Evolutionary conservation across 2,888 invertebrate genomes (phyloP).

Genomic region (Drosophila recens): DNA sequence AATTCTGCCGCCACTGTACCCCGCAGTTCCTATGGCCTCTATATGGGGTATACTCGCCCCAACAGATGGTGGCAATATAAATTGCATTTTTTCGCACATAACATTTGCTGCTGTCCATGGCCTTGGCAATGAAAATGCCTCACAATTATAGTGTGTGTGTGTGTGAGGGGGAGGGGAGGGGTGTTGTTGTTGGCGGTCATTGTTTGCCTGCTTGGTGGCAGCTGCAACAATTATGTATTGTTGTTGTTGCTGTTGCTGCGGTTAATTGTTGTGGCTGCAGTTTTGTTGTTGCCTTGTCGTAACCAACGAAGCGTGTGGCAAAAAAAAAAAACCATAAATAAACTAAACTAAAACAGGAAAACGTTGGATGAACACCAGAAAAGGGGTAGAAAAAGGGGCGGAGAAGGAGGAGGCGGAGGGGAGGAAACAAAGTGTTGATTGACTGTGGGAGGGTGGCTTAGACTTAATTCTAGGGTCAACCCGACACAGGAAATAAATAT

Average conservation of each 20-base stretch:
- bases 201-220: slow-evolving; percentile 38
- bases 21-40: background rate
- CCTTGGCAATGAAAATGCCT: slow-evolving; percentile 71
- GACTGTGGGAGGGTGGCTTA: background rate
- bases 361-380: background rate
- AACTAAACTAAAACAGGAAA: slow-evolving; percentile 12
- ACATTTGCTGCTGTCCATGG: slow-evolving; percentile 51
- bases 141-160: slow-evolving; percentile 24
- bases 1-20: too few species aligned
- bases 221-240: slow-evolving; percentile 11
- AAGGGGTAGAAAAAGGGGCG: background rate
- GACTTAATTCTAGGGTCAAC: background rate
- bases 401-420: background rate
- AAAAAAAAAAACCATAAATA: slow-evolving; percentile 5
- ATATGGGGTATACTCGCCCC: background rate
- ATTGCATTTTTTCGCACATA: slow-evolving; percentile 40
- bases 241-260: slow-evolving; percentile 33
- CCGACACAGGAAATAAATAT: background rate
- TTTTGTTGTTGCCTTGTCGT: slow-evolving; percentile 55
- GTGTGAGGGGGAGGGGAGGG: background rate
- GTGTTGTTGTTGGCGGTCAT: slow-evolving; percentile 36
- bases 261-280: slow-evolving; percentile 55
- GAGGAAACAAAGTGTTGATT: slow-evolving; percentile 4
- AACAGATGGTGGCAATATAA: slow-evolving; percentile 32
- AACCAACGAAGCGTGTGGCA: slow-evolving; percentile 65